phyloP scores from a whole-genome alignment of 2,888 invertebrate genomes.

The Sepiola atlantica region DNA sequence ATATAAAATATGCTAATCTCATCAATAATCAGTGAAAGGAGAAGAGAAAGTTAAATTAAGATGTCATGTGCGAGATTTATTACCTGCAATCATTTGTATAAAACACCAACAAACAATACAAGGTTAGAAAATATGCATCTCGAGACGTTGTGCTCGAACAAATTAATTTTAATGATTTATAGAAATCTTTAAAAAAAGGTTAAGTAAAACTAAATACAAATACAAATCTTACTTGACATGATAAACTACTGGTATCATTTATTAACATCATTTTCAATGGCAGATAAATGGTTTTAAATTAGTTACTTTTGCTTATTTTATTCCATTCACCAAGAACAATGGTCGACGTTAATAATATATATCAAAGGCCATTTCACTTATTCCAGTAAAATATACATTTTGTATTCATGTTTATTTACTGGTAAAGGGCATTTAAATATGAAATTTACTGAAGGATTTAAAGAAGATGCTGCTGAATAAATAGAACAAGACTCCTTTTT shows the following conservation, averaged over 20 bases:
- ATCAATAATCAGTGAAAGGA: no score
- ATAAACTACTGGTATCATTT: background rate
- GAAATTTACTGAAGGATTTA: background rate
- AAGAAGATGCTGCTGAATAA: background rate
- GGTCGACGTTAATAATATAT: background rate
- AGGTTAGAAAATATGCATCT: background rate
- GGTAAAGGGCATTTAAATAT: background rate
- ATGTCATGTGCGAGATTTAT: no score
- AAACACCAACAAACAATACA: background rate
- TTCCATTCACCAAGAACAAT: background rate
- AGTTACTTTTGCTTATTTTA: background rate
- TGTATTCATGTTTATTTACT: background rate
- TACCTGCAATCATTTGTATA: no score
- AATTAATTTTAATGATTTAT: background rate
- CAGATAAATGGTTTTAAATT: background rate
- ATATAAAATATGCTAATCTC: no score
- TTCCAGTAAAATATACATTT: background rate
- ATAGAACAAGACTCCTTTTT: no score
- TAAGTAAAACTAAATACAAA: background rate
- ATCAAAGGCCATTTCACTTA: background rate
- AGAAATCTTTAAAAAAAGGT: background rate
- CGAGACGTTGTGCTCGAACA: background rate
- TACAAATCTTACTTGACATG: background rate
- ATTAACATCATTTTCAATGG: background rate
- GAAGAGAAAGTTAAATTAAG: no score